Percentiles rank a stretch among this genome's conserved stretches.
These are phyloP conservation scores for Scopus umbretta DNA, from an alignment of 2,113 vertebrate species.

Conservation along the genomic window DNA sequence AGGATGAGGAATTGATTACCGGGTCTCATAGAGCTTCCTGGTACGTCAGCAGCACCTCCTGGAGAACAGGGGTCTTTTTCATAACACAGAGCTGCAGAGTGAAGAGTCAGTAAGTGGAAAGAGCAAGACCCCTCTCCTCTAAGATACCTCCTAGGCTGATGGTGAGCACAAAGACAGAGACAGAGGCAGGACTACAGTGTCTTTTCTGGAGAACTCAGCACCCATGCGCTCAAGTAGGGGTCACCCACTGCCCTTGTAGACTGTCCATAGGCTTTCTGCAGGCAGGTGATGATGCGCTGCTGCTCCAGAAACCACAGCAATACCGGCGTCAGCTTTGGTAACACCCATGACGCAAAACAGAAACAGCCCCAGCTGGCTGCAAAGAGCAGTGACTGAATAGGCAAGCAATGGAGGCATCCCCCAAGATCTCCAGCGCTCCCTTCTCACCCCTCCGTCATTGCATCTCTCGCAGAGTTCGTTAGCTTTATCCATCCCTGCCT, in stretches of 20 bases:
- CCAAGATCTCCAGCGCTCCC: background rate
- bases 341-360: background rate
- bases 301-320: background rate
- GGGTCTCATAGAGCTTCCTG: background rate
- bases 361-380: background rate
- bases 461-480: accelerated
- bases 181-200: background rate
- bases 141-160: background rate
- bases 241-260: accelerated
- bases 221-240: background rate
- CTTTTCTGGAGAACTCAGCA: background rate
- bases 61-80: background rate
- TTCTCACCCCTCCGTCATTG: background rate
- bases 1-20: background rate
- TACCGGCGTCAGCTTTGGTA: accelerated
- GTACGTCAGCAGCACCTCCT: background rate
- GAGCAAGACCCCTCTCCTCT: background rate
- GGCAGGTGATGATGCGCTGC: background rate
- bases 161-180: background rate
- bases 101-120: background rate
- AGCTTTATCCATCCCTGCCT: background rate
- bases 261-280: background rate
- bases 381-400: background rate
- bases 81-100: background rate
- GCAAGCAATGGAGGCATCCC: background rate